Percentiles rank a stretch among this genome's conserved stretches.
These are phyloP conservation scores for Drosophila pandora DNA, from an alignment of 1,140 invertebrate species.

Conservation along the genomic window DNA sequence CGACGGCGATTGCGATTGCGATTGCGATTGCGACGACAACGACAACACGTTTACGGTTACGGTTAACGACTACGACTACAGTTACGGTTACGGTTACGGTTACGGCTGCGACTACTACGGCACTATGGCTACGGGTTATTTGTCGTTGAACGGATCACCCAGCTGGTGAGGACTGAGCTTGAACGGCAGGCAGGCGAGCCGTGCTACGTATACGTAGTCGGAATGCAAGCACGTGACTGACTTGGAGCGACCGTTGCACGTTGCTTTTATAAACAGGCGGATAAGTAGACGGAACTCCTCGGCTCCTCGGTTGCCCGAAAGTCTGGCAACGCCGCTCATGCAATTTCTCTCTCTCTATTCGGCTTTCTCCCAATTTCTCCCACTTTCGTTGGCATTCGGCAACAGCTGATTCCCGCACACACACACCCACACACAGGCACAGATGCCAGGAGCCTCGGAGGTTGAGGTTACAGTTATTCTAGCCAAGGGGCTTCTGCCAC, in stretches of 20 bases:
- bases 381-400: conserved; percentile 22
- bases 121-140: conserved; percentile 48
- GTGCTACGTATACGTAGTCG: conserved; percentile 54
- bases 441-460: conserved; percentile 7
- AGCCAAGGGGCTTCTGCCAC: background rate
- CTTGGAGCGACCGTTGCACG: conserved; percentile 56
- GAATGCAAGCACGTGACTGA: conserved; percentile 79
- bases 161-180: conserved; percentile 28
- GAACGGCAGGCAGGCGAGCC: conserved; percentile 35
- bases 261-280: conserved; percentile 72
- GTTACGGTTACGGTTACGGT: conserved; percentile 17
- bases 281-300: background rate
- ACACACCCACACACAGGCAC: background rate
- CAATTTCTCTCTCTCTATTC: conserved; percentile 33
- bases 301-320: background rate
- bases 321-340: conserved; percentile 70
- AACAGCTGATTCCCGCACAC: conserved; percentile 61
- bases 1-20: conserved; percentile 18
- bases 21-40: conserved; percentile 9
- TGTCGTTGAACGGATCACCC: conserved; percentile 69
- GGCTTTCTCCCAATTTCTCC: conserved; percentile 1
- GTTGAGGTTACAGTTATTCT: conserved; percentile 31
- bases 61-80: conserved; percentile 17
- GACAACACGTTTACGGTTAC: conserved; percentile 21
- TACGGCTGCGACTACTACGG: conserved; percentile 13